phyloP scores from a whole-genome alignment of 2,888 invertebrate genomes.

The Sinohyriopsis cumingii region DNA sequence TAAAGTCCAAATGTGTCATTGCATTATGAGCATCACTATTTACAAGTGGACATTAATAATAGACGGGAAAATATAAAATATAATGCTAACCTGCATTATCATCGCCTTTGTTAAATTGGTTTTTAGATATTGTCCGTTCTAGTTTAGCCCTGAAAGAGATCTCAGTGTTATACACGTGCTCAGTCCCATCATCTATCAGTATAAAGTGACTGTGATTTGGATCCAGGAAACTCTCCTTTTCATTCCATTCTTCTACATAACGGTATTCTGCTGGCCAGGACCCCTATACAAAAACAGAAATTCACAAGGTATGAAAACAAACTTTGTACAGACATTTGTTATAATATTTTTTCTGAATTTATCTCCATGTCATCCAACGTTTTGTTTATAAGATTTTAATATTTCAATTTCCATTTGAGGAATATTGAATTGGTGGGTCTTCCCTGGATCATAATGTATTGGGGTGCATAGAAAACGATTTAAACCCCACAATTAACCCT shows the following conservation, averaged over 20 bases:
- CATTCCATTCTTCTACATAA: slow-evolving; percentile 26
- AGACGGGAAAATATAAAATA: background rate
- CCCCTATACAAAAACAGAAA: slow-evolving; percentile 36
- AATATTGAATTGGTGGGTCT: no score
- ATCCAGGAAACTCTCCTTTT: slow-evolving; percentile 55
- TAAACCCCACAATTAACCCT: no score
- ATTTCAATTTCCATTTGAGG: no score
- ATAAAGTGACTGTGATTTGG: slow-evolving; percentile 71
- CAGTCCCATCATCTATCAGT: slow-evolving; percentile 69
- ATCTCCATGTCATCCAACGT: no score
- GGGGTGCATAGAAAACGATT: no score
- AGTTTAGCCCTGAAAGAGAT: slow-evolving; percentile 63
- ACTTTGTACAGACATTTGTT: no score
- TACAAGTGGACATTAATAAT: no score
- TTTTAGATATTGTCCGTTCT: slow-evolving; percentile 57
- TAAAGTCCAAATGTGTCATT: no score
- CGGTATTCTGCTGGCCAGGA: slow-evolving; percentile 62
- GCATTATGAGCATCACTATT: no score
- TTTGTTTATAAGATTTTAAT: no score
- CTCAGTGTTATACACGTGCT: slow-evolving; percentile 60
- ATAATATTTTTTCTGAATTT: no score
- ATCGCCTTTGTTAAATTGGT: slow-evolving; percentile 47
- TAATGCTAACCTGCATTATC: slow-evolving; percentile 16
- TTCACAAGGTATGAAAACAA: background rate
- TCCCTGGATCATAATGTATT: no score